Percentiles rank a stretch among this genome's conserved stretches.
Evolutionary conservation across 2,888 invertebrate species (phyloP).

Genomic region (Platycnemis pennipes): DNA sequence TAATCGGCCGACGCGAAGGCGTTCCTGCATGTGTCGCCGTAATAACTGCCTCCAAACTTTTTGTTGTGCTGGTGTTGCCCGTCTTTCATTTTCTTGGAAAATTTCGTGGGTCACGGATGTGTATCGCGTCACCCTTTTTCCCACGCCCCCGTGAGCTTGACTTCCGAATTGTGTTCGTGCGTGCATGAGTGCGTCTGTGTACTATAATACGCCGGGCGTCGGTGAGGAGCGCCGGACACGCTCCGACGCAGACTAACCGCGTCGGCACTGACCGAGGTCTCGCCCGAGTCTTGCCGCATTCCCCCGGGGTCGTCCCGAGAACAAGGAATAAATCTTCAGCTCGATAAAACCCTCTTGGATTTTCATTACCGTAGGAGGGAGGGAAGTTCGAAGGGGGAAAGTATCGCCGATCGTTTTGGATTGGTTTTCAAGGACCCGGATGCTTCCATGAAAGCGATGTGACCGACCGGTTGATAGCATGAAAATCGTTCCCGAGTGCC

Average conservation of each 20-base stretch:
- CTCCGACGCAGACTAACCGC: constrained; percentile 6
- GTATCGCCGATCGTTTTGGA: not conserved
- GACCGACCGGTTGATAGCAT: no score
- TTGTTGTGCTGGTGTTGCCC: not conserved
- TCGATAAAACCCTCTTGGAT: not conserved
- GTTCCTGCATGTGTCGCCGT: not conserved
- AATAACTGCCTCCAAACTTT: not conserved
- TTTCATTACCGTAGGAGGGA: not conserved
- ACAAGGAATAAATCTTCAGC: not conserved
- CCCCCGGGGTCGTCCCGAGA: not conserved
- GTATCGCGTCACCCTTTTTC: not conserved
- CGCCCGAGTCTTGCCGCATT: not conserved
- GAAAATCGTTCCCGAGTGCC: no score
- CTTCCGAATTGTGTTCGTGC: not conserved
- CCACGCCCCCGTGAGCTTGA: not conserved
- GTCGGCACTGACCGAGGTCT: not conserved
- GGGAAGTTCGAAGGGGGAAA: not conserved
- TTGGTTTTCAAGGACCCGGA: not conserved
- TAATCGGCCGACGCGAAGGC: no score
- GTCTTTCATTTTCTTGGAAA: no score
- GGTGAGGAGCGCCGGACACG: not conserved
- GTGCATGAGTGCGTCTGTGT: not conserved
- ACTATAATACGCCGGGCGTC: not conserved
- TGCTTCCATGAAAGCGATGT: no score
- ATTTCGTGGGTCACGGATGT: not conserved